Base-by-base conservation (phyloP, 1,140 invertebrate species). In the Eubasilissa regina region DNA sequence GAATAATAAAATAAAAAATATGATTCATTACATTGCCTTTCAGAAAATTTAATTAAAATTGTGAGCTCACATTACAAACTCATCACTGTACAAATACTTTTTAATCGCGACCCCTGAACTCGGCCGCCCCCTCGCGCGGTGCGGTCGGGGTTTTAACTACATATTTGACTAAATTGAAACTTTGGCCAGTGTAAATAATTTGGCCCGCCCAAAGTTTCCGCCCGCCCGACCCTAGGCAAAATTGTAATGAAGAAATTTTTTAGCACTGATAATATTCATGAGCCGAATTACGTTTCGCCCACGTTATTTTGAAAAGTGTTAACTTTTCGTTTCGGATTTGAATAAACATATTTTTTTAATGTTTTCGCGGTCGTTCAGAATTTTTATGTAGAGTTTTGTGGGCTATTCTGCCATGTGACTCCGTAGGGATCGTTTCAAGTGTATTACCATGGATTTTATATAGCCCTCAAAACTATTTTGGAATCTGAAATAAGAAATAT, bases 141-240 rank as follows among this genome's bases (percentile, higher is more conserved):
- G 15, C 9, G 44, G n/a, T 1, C 45, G 17, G 45, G 66, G 66
- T 70, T 70, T 58, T 68, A 78, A 78, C 77, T 78, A 78, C 77
- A 55, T 62, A 78, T 73, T 78, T 73, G 43, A 73, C 77, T 25
- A 78, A 78, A 78, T 78, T 78, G 77, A 78, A 78, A 73, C 77
- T 78, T 62, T 56, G 47, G 53, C 19, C 70, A 8, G 66, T 70
- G 70, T 73, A 73, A 73, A 73, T 73, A 73, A 73, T 73, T 73
- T 55, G 13, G 13, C 19, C 62, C 70, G 53, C 12, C 17, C 66
- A 11, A 70, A 70, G 0, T 48, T 48, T 44, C 7, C 15, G 15
- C 44, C 17, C 43, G 7, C 21, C 19, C 43, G 44, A 17, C 43
- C 45, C 45, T 13, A 10, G 45, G 12, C 45, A 13, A 70, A 70